These are phyloP conservation scores for Cataglyphis rosenhaueri DNA, from an alignment of 2,888 invertebrate species.

Conservation along the genomic window DNA sequence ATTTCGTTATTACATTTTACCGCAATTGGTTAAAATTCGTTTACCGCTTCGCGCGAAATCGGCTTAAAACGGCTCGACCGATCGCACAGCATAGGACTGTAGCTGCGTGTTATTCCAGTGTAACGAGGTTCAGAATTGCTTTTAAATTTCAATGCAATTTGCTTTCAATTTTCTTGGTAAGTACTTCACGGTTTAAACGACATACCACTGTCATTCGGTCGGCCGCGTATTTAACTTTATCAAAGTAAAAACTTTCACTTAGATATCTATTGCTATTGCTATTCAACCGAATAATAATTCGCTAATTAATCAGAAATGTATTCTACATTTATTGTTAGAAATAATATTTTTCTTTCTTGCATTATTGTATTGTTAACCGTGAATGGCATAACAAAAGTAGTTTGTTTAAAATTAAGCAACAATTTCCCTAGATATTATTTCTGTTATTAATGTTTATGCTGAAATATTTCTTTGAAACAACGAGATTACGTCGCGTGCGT, in stretches of 20 bases:
- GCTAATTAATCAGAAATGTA: conserved; percentile 50
- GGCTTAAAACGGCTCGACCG: conserved; percentile 71
- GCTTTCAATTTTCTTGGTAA: conserved; percentile 68
- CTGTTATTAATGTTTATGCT: neutral
- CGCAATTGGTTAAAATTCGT: conserved; percentile 64
- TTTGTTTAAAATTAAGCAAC: neutral
- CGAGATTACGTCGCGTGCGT: neutral
- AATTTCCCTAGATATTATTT: neutral
- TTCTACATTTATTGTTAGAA: conserved; percentile 23
- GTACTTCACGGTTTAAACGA: conserved; percentile 49
- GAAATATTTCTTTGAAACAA: neutral
- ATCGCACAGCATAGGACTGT: conserved; percentile 62
- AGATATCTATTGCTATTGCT: neutral
- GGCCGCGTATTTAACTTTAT: conserved; percentile 42
- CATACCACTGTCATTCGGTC: conserved; percentile 39
- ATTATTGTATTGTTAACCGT: neutral
- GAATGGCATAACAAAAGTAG: too few species aligned
- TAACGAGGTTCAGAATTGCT: conserved; percentile 67
- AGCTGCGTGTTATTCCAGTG: conserved; percentile 62
- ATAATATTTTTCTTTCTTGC: neutral
- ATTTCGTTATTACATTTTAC: conserved; percentile 68
- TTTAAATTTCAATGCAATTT: conserved; percentile 74
- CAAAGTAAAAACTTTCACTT: conserved; percentile 38
- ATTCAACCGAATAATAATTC: neutral
- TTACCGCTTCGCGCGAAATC: conserved; percentile 70